Evolutionary conservation across 2,797 vertebrate species (phyloP).

Genomic region (Argyrosomus regius): DNA sequence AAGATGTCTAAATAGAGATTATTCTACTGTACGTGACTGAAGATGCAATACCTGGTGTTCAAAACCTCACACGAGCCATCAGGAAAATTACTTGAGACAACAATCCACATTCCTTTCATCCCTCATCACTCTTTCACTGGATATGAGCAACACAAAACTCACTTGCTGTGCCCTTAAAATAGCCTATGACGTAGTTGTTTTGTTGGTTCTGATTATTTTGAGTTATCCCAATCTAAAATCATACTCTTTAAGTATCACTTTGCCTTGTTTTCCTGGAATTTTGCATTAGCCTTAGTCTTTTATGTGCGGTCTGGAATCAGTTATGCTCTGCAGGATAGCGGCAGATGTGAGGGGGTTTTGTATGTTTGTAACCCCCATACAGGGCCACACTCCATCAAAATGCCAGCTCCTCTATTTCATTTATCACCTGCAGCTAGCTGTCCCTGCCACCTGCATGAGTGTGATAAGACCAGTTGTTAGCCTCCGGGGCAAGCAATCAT

Average conservation of each 20-base stretch:
- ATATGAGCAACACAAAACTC: constrained; percentile 20
- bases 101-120: constrained; percentile 32
- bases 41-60: constrained; percentile 13
- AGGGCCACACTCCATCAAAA: constrained; percentile 62
- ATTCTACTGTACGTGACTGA: not conserved
- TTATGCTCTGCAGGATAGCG: constrained; percentile 51
- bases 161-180: constrained; percentile 32
- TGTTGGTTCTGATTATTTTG: constrained; percentile 23
- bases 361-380: constrained; percentile 47
- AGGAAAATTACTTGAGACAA: constrained; percentile 13
- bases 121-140: constrained; percentile 14
- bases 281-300: constrained; percentile 25
- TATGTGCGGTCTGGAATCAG: constrained; percentile 56
- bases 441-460: constrained; percentile 59
- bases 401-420: constrained; percentile 45
- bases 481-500: constrained; percentile 30
- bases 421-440: constrained; percentile 54
- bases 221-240: constrained; percentile 29
- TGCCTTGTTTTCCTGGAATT: constrained; percentile 44
- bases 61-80: constrained; percentile 14
- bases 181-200: constrained; percentile 26
- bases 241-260: constrained; percentile 11
- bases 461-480: constrained; percentile 64
- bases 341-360: constrained; percentile 62
- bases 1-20: not conserved